phyloP scores from a whole-genome alignment of 1,140 invertebrate genomes.

The Trinorchestia longiramus region DNA sequence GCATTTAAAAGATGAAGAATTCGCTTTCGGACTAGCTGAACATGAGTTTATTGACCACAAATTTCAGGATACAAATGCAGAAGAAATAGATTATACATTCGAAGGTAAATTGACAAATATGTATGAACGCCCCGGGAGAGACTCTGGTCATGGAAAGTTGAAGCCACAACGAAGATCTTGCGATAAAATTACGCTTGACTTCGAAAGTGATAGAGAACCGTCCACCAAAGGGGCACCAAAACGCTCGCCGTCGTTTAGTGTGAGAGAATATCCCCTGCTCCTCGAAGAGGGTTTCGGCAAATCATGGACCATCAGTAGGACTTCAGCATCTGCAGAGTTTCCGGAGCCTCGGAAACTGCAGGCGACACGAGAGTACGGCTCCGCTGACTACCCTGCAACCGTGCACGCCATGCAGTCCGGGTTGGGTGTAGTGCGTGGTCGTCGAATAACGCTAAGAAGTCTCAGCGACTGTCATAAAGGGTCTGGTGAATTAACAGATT shows the following conservation, averaged over 20 bases:
- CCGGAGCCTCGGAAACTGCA: neutral
- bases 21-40: neutral
- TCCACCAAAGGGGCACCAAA: neutral
- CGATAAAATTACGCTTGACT: neutral
- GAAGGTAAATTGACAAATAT: neutral
- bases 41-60: neutral
- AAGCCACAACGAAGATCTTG: neutral
- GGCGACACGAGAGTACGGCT: neutral
- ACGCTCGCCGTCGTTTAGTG: neutral
- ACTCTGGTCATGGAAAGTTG: neutral
- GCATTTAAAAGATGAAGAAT: neutral
- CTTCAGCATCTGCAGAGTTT: constrained; percentile 40
- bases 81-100: neutral
- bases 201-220: neutral
- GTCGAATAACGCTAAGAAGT: neutral
- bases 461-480: neutral
- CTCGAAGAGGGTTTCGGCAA: neutral
- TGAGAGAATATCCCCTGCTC: neutral
- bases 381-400: constrained; percentile 1
- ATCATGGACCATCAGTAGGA: neutral
- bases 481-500: neutral
- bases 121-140: neutral
- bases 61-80: neutral
- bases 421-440: neutral
- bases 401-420: neutral